phyloP scores from a whole-genome alignment of 37 sponge, comb jelly and placozoan species.

The Theonella swinhoei region DNA sequence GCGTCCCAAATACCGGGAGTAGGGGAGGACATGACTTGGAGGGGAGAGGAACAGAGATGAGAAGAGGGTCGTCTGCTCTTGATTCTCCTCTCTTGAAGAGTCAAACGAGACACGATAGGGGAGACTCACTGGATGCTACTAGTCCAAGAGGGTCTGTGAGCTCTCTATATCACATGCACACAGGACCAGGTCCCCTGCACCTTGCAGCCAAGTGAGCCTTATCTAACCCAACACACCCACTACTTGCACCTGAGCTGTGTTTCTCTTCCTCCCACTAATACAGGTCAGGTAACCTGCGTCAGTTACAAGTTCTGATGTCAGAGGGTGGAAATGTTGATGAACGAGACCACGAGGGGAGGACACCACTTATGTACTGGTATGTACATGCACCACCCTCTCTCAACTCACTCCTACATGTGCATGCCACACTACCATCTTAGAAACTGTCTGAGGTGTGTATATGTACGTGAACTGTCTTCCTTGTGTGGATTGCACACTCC shows the following conservation, averaged over 20 bases:
- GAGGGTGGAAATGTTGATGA: slow-evolving; percentile 73
- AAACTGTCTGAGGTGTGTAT: too few relatives aligned
- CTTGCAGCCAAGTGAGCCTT: slow-evolving; percentile 47
- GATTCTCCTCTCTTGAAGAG: background rate
- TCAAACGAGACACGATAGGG: background rate
- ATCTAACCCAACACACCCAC: too few relatives aligned
- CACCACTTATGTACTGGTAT: slow-evolving; percentile 91
- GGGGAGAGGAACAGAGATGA: background rate
- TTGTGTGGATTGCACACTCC: background rate
- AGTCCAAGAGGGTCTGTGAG: background rate
- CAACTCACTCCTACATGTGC: background rate
- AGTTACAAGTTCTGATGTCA: slow-evolving; percentile 38
- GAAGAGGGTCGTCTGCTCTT: background rate
- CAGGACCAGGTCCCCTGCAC: slow-evolving; percentile 58
- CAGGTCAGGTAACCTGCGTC: slow-evolving; percentile 66
- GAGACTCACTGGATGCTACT: slow-evolving; percentile 2
- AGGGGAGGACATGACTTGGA: too few relatives aligned
- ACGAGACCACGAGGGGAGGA: slow-evolving; percentile 71
- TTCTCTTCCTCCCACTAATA: background rate
- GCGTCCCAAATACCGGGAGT: too few relatives aligned
- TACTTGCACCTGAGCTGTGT: too few relatives aligned
- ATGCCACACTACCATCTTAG: too few relatives aligned
- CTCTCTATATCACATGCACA: slow-evolving; percentile 7
- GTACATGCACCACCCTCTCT: background rate
- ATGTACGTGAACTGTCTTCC: background rate